Base-by-base conservation (phyloP, 1,140 invertebrate genomes). In the Sminthurinus signatus region DNA sequence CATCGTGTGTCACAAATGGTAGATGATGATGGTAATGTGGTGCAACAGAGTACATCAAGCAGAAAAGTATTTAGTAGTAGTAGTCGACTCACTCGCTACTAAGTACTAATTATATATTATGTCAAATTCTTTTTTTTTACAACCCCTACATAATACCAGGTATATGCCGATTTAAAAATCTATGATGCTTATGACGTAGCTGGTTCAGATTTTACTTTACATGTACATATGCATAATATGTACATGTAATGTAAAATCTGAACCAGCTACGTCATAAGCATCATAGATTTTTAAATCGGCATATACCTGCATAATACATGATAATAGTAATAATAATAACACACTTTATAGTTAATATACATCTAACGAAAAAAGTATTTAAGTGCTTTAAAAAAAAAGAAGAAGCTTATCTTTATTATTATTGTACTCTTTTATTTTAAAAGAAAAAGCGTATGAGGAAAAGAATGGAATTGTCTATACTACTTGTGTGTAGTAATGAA, bases 11-110 rank as follows among this genome's bases (percentile, higher is more conserved):
- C 42, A 28, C 39, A 44, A 8, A 25, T 10, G 2, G 58, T 60
- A 17, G 58, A 60, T 25, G 58, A 60, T 29, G 58, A 60, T 29
- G 58, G 58, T 3, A 50, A 46, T 48, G 39, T 60, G 2, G 23
- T 36, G 10, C 55, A 60, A 21, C 27, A 44, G 58, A 25, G 39
- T n/a, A 17, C 25, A 3, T 8, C 12, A 10, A 55, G 5, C 14
- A 46, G 12, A 10, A 29, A 42, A 15, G 15, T 25, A 60, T 23
- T 50, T n/a, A 42, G 52, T 50, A 50, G 58, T 25, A 60, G 58
- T 25, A 60, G 58, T 21, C 52, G 58, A 29, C 2, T 36, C 25
- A 27, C 10, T 25, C 55, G 5, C 23, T 19, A 57, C 55, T n/a
- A 55, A 55, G 5, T 32, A 10, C n/a, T 25, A 10, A 25, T 55